Evolutionary conservation across 2,888 invertebrate species (phyloP), one percentile per base, ranked within the genome.

Genomic region (Poecilus cupreus): DNA sequence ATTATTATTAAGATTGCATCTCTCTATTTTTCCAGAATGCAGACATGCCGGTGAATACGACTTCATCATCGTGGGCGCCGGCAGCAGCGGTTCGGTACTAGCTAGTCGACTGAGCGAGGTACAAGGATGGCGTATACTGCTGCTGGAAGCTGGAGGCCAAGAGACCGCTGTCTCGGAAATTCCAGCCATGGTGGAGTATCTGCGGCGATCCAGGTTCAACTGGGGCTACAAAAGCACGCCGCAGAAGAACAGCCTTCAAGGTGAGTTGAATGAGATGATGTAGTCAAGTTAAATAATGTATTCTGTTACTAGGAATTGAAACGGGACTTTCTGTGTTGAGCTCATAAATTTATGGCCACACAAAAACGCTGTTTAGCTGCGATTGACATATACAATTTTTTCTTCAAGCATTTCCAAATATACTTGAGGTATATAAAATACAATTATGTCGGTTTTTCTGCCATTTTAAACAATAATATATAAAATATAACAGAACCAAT

Each of bases 21-120:
- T 54, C 18, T 20, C 22, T 10, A n/a, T 74, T 5, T 3, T 74
- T 74, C 3, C 20, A 74, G 74, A 49, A 11, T 74, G 74, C 26
- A n/a, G 2, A 91, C 83, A 88, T 6, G n/a, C 24, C 0, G 76
- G 54, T 0, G 26, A 51, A 18, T 76, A 76, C 22, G 93, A 94
- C 86, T 87, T 94, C 51, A 90, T 94, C 81, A 90, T 93, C 84
- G 89, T 92, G 0, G 91, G 91, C 10, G 91, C 91, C 90, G 86
- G 91, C 86, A 84, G 91, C 84, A 85, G 86, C 86, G 24, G 80
- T 0, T 26, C 32, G n/a, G 54, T 57, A 13, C 8, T 76, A n/a
- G 76, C 76, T 5, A 76, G 18, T 26, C n/a, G 76, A 3, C 22
- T 76, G 13, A 39, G 51, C 10, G 76, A 76, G 13, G 20, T 54